Conservation (phyloP, 1,140 invertebrate genomes). For the Phocides pigmalion region DNA sequence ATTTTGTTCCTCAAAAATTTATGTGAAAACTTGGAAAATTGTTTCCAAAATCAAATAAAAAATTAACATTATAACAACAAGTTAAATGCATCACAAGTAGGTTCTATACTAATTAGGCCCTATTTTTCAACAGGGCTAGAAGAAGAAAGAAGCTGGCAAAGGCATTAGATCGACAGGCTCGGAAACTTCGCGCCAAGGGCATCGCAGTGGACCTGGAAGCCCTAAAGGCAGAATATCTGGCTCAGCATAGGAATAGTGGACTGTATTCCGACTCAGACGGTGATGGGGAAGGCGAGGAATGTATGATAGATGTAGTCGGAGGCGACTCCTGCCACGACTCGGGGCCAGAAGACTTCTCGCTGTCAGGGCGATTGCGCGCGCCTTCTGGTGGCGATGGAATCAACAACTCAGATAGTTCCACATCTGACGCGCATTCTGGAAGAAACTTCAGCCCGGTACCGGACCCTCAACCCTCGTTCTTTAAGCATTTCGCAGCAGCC, state of each 20-base stretch:
- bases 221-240: constrained; percentile 91
- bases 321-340: constrained; percentile 86
- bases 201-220: constrained; percentile 94
- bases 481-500: constrained; percentile 69
- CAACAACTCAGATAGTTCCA: constrained; percentile 85
- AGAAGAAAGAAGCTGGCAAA: constrained; percentile 96
- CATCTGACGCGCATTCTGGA: constrained; percentile 77
- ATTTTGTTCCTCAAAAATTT: no score
- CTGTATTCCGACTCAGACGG: constrained; percentile 88
- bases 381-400: constrained; percentile 73
- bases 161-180: constrained; percentile 95
- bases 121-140: constrained; percentile 87
- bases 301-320: constrained; percentile 90
- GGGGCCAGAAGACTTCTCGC: constrained; percentile 84
- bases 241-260: constrained; percentile 86
- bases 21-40: no score
- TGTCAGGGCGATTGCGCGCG: constrained; percentile 70
- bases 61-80: no score
- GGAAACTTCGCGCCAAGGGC: constrained; percentile 95
- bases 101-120: constrained; percentile 81
- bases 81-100: constrained; percentile 45
- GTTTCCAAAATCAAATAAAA: no score
- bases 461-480: constrained; percentile 79
- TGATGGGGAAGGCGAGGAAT: constrained; percentile 88
- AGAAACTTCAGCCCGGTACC: constrained; percentile 85